A percentile compares a stretch with the other conserved stretches of the same genome.
These are phyloP conservation scores for Arvicanthis niloticus DNA, from an alignment of 2,113 vertebrate genomes.

Conservation along the genomic window DNA sequence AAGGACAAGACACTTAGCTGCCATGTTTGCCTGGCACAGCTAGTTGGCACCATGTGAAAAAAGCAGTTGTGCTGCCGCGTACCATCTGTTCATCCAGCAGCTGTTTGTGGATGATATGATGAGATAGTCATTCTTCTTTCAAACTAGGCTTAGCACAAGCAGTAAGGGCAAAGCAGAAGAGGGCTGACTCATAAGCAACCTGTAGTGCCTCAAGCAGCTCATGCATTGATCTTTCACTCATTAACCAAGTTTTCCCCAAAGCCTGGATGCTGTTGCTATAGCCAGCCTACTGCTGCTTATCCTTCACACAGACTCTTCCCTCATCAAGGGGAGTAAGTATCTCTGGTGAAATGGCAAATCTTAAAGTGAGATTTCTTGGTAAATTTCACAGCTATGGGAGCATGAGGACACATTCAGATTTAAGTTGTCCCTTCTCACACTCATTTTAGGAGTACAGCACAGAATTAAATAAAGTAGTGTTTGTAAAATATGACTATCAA, in stretches of 20 bases:
- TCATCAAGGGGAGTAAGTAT: background rate
- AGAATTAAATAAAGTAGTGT: background rate
- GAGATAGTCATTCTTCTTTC: background rate
- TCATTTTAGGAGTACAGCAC: background rate
- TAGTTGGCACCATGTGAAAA: background rate
- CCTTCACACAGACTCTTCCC: background rate
- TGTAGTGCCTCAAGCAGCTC: background rate
- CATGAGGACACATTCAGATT: background rate
- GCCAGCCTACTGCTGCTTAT: background rate
- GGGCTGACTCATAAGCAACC: background rate
- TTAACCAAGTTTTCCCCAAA: background rate
- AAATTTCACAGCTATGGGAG: background rate
- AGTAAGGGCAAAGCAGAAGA: background rate
- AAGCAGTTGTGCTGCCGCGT: background rate
- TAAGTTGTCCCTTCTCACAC: background rate
- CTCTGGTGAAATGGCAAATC: background rate
- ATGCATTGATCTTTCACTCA: background rate
- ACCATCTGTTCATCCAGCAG: conserved; percentile 23
- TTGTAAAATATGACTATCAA: background rate
- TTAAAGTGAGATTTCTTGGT: background rate
- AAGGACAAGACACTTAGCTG: background rate
- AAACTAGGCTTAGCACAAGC: conserved; percentile 8
- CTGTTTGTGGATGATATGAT: background rate
- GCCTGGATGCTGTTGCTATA: background rate
- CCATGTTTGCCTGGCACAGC: background rate